Evolutionary conservation across 2,113 vertebrate genomes (phyloP).

Genomic region (Craseonycteris thonglongyai): DNA sequence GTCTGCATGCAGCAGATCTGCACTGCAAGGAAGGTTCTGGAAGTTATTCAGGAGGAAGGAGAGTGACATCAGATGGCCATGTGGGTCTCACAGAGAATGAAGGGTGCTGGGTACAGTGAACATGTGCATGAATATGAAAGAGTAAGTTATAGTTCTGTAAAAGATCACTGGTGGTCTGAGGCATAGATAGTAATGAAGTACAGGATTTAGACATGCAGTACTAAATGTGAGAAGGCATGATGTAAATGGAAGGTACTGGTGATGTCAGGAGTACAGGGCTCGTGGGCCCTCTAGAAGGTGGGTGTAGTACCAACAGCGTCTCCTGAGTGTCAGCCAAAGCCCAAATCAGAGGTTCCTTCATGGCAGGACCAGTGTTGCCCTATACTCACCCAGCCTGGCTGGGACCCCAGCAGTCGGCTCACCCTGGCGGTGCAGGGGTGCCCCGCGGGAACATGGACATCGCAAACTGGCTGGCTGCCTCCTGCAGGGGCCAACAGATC

Average conservation of each 20-base stretch:
- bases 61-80: not conserved
- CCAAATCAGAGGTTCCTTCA: not conserved
- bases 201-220: not conserved
- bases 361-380: fast-evolving
- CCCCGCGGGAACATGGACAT: not conserved
- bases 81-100: not conserved
- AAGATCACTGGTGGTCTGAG: not conserved
- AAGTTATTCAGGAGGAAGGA: not conserved
- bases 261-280: not conserved
- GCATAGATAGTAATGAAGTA: not conserved
- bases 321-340: not conserved
- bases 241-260: not conserved
- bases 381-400: not conserved
- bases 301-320: not conserved
- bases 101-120: not conserved
- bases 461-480: not conserved
- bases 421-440: not conserved
- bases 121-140: not conserved
- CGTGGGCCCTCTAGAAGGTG: not conserved
- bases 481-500: not conserved
- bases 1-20: not conserved
- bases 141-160: not conserved
- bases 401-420: not conserved
- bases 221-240: not conserved
- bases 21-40: not conserved